Conservation (phyloP, 2,797 vertebrate genomes). For the Calcarius lapponicus region DNA sequence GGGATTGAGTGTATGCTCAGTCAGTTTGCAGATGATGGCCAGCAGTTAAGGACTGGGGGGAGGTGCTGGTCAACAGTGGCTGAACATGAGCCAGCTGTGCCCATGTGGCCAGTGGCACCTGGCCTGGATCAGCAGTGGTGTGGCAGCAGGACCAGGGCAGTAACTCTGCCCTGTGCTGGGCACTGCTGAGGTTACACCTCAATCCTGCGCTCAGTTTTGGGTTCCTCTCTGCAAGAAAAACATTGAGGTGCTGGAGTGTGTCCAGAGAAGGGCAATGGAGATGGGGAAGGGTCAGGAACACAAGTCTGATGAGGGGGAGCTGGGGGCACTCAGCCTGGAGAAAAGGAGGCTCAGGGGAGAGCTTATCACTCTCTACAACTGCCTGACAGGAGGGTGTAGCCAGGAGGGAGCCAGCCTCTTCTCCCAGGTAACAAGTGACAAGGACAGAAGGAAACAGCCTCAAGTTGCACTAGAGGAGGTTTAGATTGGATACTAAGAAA, state of each 20-base stretch:
- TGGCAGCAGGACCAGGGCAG: background rate
- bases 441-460: background rate
- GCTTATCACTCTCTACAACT: background rate
- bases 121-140: background rate
- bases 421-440: background rate
- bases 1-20: background rate
- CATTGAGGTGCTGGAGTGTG: fast-evolving
- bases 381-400: background rate
- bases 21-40: background rate
- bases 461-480: background rate
- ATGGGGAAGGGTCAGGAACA: background rate
- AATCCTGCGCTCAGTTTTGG: background rate
- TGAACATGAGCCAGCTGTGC: background rate
- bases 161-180: fast-evolving
- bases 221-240: fast-evolving
- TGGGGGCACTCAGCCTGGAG: background rate
- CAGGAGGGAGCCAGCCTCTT: background rate
- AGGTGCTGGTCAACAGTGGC: fast-evolving
- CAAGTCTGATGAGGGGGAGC: background rate
- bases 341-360: background rate
- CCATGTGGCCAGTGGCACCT: background rate
- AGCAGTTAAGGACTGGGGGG: background rate
- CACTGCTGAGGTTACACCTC: background rate
- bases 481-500: background rate
- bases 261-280: fast-evolving